Evolutionary conservation across 2,797 vertebrate genomes (phyloP).

Genomic region (Ctenochaetus hawaiiensis): DNA sequence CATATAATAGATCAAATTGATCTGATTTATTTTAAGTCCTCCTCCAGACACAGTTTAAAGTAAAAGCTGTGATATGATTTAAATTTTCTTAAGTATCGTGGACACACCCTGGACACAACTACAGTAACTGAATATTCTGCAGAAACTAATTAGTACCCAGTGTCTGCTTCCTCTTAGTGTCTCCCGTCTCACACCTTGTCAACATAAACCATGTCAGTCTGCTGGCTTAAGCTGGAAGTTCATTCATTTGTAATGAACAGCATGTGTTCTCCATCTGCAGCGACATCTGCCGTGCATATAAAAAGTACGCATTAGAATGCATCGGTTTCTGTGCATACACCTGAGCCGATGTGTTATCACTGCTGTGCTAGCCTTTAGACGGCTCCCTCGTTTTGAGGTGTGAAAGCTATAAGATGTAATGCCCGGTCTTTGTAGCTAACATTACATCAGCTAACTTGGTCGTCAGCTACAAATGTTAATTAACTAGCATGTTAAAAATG

Average conservation of each 20-base stretch:
- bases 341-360: neutral
- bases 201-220: conserved; percentile 16
- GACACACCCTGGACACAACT: neutral
- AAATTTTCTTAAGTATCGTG: no score
- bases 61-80: no score
- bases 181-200: conserved; percentile 24
- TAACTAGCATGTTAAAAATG: no score
- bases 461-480: no score
- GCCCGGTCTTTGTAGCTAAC: no score
- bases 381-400: no score
- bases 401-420: no score
- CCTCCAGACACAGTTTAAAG: no score
- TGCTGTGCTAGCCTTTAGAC: neutral
- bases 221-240: neutral
- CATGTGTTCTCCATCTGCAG: conserved; percentile 36
- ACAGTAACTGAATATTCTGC: neutral
- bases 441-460: no score
- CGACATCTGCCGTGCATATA: conserved; percentile 19
- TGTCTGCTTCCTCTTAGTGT: conserved; percentile 2
- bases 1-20: no score
- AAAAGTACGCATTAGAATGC: neutral
- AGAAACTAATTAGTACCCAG: neutral
- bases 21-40: no score
- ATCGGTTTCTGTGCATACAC: neutral
- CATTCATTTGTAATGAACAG: conserved; percentile 49